These are phyloP conservation scores for Corythoichthys intestinalis DNA, from an alignment of 2,113 vertebrate species.

Conservation along the genomic window DNA sequence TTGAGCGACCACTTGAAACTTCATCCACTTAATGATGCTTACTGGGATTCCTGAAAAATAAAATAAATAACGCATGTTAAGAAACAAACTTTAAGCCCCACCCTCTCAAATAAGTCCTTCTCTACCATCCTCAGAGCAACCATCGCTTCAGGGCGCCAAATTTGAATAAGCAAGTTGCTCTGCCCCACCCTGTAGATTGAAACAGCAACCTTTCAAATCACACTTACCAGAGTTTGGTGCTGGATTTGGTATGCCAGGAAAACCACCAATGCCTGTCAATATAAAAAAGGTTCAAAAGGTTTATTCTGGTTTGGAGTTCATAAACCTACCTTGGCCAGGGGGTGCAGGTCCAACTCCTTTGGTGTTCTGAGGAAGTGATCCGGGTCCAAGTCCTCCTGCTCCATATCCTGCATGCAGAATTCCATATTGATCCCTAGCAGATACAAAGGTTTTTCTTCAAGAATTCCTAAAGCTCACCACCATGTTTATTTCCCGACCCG, in stretches of 20 bases:
- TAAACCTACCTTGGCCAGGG: slow-evolving; percentile 16
- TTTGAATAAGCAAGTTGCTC: too few relatives aligned
- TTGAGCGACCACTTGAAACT: too few relatives aligned
- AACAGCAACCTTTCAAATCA: background rate
- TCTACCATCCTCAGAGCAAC: too few relatives aligned
- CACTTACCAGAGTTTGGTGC: slow-evolving; percentile 44
- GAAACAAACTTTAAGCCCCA: too few relatives aligned
- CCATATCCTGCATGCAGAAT: slow-evolving; percentile 28
- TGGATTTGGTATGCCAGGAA: slow-evolving; percentile 35
- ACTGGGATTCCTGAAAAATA: too few relatives aligned
- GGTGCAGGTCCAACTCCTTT: slow-evolving; percentile 42
- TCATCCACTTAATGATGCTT: too few relatives aligned
- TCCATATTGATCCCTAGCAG: background rate
- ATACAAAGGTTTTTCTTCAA: background rate
- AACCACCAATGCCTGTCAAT: slow-evolving; percentile 44
- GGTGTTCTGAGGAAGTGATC: slow-evolving; percentile 19
- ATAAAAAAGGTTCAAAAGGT: background rate
- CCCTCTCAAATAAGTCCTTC: too few relatives aligned
- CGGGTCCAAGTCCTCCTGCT: slow-evolving; percentile 5
- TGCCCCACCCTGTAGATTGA: background rate
- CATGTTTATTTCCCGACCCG: slow-evolving; percentile 29
- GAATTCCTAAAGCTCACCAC: background rate
- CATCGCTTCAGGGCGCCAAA: too few relatives aligned
- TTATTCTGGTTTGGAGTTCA: background rate
- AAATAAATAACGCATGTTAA: too few relatives aligned